Evolutionary conservation across 2,888 invertebrate species (phyloP).

Genomic region (Ephialtes manifestator): DNA sequence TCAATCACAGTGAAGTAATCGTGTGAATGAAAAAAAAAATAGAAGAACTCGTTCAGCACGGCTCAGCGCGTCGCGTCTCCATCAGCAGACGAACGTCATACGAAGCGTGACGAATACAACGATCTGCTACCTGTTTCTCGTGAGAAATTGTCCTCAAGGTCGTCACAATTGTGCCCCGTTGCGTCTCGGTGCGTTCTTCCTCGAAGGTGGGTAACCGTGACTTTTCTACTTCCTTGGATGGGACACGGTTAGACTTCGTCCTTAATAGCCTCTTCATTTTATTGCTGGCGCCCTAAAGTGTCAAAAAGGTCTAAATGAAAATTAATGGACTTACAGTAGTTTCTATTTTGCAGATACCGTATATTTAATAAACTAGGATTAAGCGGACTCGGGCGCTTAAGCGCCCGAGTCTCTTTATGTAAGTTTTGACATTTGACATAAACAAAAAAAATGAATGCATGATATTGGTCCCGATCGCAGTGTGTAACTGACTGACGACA

Average conservation of each 20-base stretch:
- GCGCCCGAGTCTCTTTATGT: too few species aligned
- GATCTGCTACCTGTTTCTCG: slow-evolving; percentile 29
- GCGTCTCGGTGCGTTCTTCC: slow-evolving; percentile 53
- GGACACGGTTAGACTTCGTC: neutral
- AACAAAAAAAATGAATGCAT: too few species aligned
- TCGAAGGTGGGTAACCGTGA: slow-evolving; percentile 44
- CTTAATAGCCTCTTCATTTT: neutral
- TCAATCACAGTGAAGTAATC: slow-evolving; percentile 6
- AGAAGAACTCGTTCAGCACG: neutral
- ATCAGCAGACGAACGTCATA: slow-evolving; percentile 46
- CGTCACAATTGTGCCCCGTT: slow-evolving; percentile 48
- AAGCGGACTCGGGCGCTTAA: too few species aligned
- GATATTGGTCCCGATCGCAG: too few species aligned
- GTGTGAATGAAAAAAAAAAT: slow-evolving; percentile 8
- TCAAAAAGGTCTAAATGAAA: neutral
- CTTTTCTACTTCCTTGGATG: slow-evolving; percentile 19
- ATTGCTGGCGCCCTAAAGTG: neutral
- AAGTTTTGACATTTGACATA: too few species aligned
- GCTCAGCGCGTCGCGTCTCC: slow-evolving; percentile 38
- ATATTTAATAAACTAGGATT: too few species aligned
- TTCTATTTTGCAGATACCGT: too few species aligned
- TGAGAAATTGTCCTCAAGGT: slow-evolving; percentile 68
- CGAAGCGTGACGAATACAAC: slow-evolving; percentile 52
- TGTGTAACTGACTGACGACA: too few species aligned
- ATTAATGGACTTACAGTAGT: too few species aligned